phyloP scores from a whole-genome alignment of 2,888 invertebrate genomes.

The Heliothis peltigera region DNA sequence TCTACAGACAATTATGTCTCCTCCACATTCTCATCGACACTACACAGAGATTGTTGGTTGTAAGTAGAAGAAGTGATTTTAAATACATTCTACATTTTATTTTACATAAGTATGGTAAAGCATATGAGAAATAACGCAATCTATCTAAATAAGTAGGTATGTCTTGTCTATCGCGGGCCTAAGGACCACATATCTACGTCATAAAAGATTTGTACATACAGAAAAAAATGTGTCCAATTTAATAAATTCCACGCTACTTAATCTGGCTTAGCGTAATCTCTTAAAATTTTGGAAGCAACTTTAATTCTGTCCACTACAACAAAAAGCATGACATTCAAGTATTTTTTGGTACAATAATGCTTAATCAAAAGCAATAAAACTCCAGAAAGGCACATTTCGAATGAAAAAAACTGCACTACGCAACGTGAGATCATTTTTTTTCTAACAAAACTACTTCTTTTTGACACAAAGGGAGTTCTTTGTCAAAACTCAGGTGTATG shows the following conservation, averaged over 20 bases:
- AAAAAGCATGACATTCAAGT: constrained; percentile 54
- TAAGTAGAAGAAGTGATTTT: no score
- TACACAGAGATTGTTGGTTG: no score
- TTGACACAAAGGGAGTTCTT: constrained; percentile 73
- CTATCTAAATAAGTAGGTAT: no score
- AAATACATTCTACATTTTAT: no score
- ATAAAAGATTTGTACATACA: neutral
- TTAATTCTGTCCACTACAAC: constrained; percentile 13
- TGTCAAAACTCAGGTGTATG: constrained; percentile 80
- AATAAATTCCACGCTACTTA: constrained; percentile 22
- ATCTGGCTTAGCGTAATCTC: constrained; percentile 20
- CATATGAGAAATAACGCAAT: no score
- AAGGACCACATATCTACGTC: neutral
- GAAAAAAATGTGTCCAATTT: constrained; percentile 13
- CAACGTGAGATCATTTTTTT: constrained; percentile 82
- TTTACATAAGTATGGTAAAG: no score
- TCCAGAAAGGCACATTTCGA: constrained; percentile 62
- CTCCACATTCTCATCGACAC: no score
- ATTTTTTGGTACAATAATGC: constrained; percentile 65
- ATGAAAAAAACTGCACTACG: constrained; percentile 73
- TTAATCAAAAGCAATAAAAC: constrained; percentile 75
- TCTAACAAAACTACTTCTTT: constrained; percentile 67
- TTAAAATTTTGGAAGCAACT: constrained; percentile 12
- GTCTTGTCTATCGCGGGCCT: neutral
- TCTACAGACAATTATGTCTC: no score